Base-by-base conservation (phyloP, 1,140 invertebrate species). In the Pseudomyrmex cubaensis region DNA sequence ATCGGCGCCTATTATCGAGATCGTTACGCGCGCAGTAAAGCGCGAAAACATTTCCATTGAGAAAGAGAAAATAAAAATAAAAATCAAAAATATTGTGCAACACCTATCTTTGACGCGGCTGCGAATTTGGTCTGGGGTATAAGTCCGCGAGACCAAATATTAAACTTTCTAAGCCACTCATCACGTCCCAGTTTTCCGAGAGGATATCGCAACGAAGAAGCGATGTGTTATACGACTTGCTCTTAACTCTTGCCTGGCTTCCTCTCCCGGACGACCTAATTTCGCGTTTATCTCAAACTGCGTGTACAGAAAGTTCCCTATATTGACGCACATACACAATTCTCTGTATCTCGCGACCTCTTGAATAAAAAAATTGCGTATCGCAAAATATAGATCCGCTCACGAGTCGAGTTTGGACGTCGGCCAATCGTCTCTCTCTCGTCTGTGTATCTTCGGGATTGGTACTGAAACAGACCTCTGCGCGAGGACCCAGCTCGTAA, bases 391-490 rank as follows among this genome's bases (percentile, higher is more conserved):
- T 52, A 7, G 44, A 57, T 67, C 10, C 52, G 15, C 75, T 20
- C 48, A 61, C 66, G 35, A 35, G 85, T 91, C 80, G 80, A 85
- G 82, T 91, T 91, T 91, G 90, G 90, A 87, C 56, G 62, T 22
- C 44, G 44, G 90, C 89, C 90, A 91, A 86, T 73, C 72, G 64
- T 74, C 83, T 35, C 5, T 35, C 35, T 35, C 35, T 35, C 35
- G 35, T 35, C 76, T 90, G 84, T 86, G 35, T 72, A 89, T 76
- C 86, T 88, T 86, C 76, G 75, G 17, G 78, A 73, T 83, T 78
- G 72, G 90, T 87, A 90, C 85, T 84, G 54, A 50, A 50, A 77
- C 84, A 48, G 62, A 59, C 35, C 50, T 69, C 59, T 35, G 35
- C 35, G 35, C 12, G 17, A 13, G 86, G 66, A 15, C 22, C n/a